phyloP scores from a whole-genome alignment of 2,888 invertebrate species.

The Heliconius charithonia region DNA sequence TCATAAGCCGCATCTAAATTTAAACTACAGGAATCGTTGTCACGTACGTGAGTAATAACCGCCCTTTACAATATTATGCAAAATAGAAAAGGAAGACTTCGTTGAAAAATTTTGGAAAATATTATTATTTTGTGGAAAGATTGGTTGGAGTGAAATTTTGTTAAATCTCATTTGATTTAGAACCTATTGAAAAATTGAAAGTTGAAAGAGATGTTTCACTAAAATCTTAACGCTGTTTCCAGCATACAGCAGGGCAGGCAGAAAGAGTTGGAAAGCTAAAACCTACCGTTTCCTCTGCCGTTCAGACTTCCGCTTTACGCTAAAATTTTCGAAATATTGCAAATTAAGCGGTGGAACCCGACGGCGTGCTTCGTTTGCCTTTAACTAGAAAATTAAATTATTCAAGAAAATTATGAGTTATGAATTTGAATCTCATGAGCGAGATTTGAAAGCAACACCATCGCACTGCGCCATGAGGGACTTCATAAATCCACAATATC shows the following conservation, averaged over 20 bases:
- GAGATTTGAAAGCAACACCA: not conserved
- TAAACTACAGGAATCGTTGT: slow-evolving; percentile 40
- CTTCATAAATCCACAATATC: not conserved
- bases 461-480: not conserved
- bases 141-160: no score
- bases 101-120: not conserved
- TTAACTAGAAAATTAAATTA: not conserved
- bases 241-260: no score
- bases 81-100: not conserved
- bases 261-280: no score
- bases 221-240: no score
- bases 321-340: no score
- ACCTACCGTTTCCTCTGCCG: no score
- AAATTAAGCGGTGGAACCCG: no score
- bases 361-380: no score
- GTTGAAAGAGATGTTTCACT: no score
- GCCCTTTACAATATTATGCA: slow-evolving; percentile 17
- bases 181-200: no score
- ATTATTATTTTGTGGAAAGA: not conserved
- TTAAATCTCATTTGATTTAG: no score
- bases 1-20: slow-evolving; percentile 44
- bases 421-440: not conserved
- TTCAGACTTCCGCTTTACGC: no score
- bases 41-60: slow-evolving; percentile 44
- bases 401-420: not conserved